Base-by-base conservation (phyloP, 1,140 invertebrate genomes). In the Penaeus vannamei region DNA sequence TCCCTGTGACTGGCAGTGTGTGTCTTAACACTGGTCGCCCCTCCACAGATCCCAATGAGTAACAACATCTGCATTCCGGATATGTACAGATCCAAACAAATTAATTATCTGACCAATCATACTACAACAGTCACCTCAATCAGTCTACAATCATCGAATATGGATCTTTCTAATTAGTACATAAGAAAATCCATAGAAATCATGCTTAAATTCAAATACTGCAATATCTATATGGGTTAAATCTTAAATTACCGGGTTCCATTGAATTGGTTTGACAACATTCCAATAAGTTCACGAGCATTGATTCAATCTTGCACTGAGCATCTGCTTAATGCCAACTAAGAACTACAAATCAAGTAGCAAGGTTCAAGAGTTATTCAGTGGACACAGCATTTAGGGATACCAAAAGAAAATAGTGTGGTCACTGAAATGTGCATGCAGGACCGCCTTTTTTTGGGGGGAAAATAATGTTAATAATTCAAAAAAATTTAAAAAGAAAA, bases 221-320 rank as follows among this genome's bases (percentile, higher is more conserved):
- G 86, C 86, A 87, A 82, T 84, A 89, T 83, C 87, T 89, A 89
- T 89, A 89, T 89, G 87, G 87, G 87, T 89, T 89, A 89, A 87
- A 66, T 89, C 83, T 84, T 89, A 83, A 84, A 84, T 89, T 89
- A 89, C 83, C 83, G 81, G 87, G 87, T 89, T 89, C 87, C 87
- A 89, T 89, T 89, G 87, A 89, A 89, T 89, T 89, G 87, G 87
- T 89, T 89, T 84, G 87, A 89, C 87, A 89, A 89, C 87, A 89
- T 89, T 89, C 87, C 87, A 89, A 89, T 89, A 89, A 77, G 82
- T 84, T 89, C 72, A 89, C 81, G 87, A 89, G 87, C 87, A 89
- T 77, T 89, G 87, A 84, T 84, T 84, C 81, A 89, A 89, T 89
- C 82, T 89, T 89, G 87, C 87, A 89, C 87, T 84, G 87, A 89